These are phyloP conservation scores for Calliphora vicina DNA, from an alignment of 1,140 invertebrate genomes.

Conservation along the genomic window DNA sequence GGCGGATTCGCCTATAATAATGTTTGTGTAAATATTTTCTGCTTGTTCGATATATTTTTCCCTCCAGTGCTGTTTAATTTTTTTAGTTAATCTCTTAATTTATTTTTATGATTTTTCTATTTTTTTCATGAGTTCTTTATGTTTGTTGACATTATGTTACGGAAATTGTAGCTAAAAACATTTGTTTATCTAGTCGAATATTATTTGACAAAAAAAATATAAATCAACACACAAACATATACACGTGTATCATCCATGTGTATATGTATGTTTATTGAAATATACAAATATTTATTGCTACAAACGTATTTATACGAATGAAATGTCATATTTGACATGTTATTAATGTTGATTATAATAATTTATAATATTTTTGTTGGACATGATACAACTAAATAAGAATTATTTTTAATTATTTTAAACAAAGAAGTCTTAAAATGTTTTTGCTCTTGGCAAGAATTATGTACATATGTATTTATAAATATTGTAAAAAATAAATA, in stretches of 20 bases:
- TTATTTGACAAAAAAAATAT: neutral
- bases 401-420: neutral
- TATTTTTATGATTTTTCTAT: neutral
- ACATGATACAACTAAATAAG: neutral
- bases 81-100: conserved; percentile 14
- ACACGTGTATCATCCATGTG: too few species aligned
- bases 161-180: neutral
- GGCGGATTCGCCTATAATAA: too few species aligned
- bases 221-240: neutral
- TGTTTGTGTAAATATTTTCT: neutral
- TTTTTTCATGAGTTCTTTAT: neutral
- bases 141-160: conserved; percentile 1
- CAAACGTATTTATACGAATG: neutral
- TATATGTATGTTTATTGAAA: too few species aligned
- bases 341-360: neutral
- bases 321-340: conserved; percentile 8
- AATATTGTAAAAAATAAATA: too few species aligned
- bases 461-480: too few species aligned
- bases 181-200: neutral
- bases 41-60: neutral
- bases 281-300: neutral
- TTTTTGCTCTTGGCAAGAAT: too few species aligned
- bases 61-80: neutral
- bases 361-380: neutral
- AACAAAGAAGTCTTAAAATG: too few species aligned